Percentiles rank a stretch among this genome's conserved stretches.
Evolutionary conservation across 2,797 vertebrate species (phyloP).

Genomic region (Hydrophis major): DNA sequence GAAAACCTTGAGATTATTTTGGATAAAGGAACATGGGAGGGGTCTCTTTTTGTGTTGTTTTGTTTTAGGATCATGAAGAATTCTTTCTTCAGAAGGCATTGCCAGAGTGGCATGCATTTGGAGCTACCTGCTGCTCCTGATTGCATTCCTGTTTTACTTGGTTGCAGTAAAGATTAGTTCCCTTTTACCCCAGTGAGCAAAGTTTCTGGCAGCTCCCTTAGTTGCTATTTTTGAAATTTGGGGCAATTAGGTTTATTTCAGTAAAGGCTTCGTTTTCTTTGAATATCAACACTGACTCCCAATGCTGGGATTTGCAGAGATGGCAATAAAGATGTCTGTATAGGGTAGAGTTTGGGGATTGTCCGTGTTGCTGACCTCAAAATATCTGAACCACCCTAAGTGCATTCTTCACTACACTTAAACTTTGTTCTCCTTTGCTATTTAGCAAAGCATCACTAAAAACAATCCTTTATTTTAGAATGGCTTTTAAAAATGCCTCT

Average conservation of each 20-base stretch:
- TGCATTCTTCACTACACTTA: neutral
- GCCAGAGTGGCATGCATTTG: neutral
- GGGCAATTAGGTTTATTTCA: neutral
- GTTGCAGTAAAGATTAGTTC: neutral
- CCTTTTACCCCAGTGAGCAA: neutral
- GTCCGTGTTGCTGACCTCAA: neutral
- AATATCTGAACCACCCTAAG: neutral
- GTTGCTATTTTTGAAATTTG: neutral
- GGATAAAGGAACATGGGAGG: too few species aligned
- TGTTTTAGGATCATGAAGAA: neutral
- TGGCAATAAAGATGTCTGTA: neutral
- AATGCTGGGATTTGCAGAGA: neutral
- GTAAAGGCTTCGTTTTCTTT: neutral
- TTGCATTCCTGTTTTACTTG: neutral
- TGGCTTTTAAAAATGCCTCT: neutral
- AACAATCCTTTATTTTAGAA: neutral
- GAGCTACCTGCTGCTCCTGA: neutral
- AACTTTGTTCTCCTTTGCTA: neutral
- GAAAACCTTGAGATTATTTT: neutral
- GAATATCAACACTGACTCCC: neutral
- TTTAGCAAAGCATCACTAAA: neutral
- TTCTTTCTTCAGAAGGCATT: neutral
- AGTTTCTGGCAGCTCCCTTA: neutral
- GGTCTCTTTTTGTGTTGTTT: neutral
- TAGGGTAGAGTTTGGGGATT: neutral